Base-by-base conservation (phyloP, 2,113 vertebrate genomes). In the Furnarius figulus region DNA sequence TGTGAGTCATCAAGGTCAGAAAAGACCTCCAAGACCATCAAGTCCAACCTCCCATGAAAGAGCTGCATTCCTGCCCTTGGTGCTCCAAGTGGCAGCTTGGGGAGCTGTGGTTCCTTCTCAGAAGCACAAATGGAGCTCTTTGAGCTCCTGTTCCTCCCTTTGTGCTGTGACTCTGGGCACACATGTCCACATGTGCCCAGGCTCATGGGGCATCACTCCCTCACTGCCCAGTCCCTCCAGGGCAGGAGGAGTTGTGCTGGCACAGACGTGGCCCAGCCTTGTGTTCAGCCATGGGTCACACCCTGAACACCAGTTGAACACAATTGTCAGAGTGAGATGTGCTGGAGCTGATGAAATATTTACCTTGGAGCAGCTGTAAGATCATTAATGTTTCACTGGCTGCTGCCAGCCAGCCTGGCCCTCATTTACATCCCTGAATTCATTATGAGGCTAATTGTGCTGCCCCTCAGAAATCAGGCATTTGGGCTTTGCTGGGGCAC, bases 321-420 rank as follows among this genome's bases (percentile, higher is more conserved):
- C n/a, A 37, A 85, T 33, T 87, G 66, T 74, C 91, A 83, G 24
- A 55, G 37, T 9, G 66, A 21, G 65, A 23, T 62, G 44, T 46
- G 76, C 23, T 72, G 86, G 39, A 90, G 75, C 75, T 90, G 85
- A 87, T 96, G 73, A 93, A 93, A 95, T 94, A 90, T 77, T 96
- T 89, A 89, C 93, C 59, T 93, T 71, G 79, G 73, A 96, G 94
- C 93, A 94, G 93, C 93, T 95, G 79, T 76, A 91, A 72, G 70
- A 77, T 80, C 87, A 77, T 90, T 49, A 81, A 91, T 67, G 86
- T 88, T 80, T 93, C 90, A 79, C 90, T 66, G 59, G 74, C 77
- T 87, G 71, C 81, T 82, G 78, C 85, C 79, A 91, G 81, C 87
- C 79, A 91, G 70, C 58, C 61, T 14, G 33, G 62, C 73, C 59